Percentiles rank a stretch among this genome's conserved stretches.
Conservation (phyloP, 2,888 invertebrate species). For the Rhorus exstirpatorius region DNA sequence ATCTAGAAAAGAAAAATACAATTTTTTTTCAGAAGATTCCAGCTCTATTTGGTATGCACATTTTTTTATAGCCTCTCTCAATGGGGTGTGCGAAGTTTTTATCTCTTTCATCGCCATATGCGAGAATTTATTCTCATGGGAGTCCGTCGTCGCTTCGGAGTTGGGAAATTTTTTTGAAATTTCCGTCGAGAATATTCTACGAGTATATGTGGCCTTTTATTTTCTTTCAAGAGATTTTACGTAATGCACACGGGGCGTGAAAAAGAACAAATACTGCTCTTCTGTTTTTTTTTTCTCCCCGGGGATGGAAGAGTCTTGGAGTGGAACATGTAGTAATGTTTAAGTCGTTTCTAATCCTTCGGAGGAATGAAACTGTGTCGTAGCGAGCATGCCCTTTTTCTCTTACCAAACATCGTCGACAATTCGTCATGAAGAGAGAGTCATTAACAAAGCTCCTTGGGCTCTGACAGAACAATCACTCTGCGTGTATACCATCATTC, state of each 20-base stretch:
- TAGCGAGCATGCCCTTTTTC: not conserved
- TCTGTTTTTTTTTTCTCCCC: constrained; percentile 16
- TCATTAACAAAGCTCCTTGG: constrained; percentile 49
- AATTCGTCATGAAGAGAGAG: constrained; percentile 43
- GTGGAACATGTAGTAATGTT: not conserved
- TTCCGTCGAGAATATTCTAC: not conserved
- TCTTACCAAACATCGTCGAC: not conserved
- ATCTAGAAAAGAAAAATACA: not conserved
- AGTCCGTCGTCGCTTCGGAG: not conserved
- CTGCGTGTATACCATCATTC: constrained; percentile 5
- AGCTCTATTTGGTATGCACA: not conserved
- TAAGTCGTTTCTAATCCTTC: constrained; percentile 47
- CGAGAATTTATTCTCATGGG: not conserved
- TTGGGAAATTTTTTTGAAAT: constrained; percentile 8
- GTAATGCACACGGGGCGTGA: not conserved
- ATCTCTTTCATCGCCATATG: constrained; percentile 5
- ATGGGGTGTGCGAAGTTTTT: not conserved
- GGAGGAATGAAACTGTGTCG: constrained; percentile 27
- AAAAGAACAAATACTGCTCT: constrained; percentile 23
- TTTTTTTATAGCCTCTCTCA: not conserved
- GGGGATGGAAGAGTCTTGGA: constrained; percentile 9
- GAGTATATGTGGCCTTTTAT: not conserved
- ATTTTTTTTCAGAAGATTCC: not conserved
- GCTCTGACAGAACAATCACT: constrained; percentile 37
- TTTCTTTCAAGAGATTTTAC: not conserved